A percentile compares a stretch with the other conserved stretches of the same genome.
phyloP scores from a whole-genome alignment of 2,113 vertebrate species.

The Festucalex cinctus region DNA sequence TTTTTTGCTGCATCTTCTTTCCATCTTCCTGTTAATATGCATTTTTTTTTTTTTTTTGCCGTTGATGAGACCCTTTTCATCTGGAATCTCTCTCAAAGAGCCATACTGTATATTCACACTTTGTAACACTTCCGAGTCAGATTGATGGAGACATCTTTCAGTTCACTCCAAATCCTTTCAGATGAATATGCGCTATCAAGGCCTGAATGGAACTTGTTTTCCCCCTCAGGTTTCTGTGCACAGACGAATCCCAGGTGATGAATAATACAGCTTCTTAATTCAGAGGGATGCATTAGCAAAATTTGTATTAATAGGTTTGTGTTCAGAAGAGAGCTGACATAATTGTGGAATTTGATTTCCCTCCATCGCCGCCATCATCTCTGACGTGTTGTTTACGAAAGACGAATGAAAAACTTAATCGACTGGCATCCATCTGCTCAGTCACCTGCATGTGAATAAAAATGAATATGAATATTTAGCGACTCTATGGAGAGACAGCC shows the following conservation, averaged over 20 bases:
- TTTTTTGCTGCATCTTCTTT: background rate
- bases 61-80: background rate
- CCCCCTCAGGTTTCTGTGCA: conserved; percentile 6
- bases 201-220: conserved; percentile 20
- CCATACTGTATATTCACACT: background rate
- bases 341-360: conserved; percentile 60
- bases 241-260: conserved; percentile 33
- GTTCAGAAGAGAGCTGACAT: conserved; percentile 55
- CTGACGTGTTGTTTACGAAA: conserved; percentile 66
- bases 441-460: conserved; percentile 62
- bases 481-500: conserved; percentile 14
- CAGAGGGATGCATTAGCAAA: conserved; percentile 53
- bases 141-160: conserved; percentile 1
- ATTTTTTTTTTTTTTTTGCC: background rate
- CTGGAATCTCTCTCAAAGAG: background rate
- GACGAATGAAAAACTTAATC: conserved; percentile 57
- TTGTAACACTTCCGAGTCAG: conserved; percentile 1
- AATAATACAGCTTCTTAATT: conserved; percentile 62
- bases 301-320: conserved; percentile 47
- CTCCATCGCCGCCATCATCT: conserved; percentile 51
- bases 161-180: background rate
- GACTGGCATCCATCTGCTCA: conserved; percentile 46
- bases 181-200: conserved; percentile 13
- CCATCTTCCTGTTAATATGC: background rate
- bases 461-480: conserved; percentile 46